These are phyloP conservation scores for Tetrao urogallus DNA, from an alignment of 2,113 vertebrate species.

Conservation along the genomic window DNA sequence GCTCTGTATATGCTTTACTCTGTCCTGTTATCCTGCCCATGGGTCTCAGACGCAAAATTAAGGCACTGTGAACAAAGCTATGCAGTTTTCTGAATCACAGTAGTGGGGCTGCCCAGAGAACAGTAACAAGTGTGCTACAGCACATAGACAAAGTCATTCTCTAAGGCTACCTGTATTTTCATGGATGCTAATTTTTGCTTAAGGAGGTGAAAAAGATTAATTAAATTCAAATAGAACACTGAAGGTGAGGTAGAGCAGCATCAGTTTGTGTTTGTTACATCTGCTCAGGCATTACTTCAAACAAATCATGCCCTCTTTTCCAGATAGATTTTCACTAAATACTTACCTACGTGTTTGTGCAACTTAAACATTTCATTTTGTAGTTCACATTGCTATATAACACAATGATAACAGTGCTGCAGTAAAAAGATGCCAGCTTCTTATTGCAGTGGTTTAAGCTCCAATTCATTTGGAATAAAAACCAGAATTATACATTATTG, in stretches of 20 bases:
- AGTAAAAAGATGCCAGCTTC: slow-evolving; percentile 23
- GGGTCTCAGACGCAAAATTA: not conserved
- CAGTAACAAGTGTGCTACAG: fast-evolving
- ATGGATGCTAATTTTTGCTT: not conserved
- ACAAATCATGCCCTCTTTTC: not conserved
- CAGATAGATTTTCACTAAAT: not conserved
- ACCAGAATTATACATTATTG: slow-evolving; percentile 43
- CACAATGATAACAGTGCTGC: not conserved
- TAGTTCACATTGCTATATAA: not conserved
- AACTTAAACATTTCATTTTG: slow-evolving; percentile 53
- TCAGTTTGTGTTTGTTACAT: not conserved
- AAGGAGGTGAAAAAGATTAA: slow-evolving; percentile 22
- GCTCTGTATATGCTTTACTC: not conserved
- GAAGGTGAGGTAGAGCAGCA: not conserved
- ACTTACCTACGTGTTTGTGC: not conserved
- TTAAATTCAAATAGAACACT: slow-evolving; percentile 24
- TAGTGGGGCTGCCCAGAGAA: not conserved
- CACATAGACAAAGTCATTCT: not conserved
- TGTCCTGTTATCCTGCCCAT: not conserved
- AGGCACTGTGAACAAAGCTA: not conserved
- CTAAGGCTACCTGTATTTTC: not conserved
- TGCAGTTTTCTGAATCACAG: not conserved
- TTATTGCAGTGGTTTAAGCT: slow-evolving; percentile 30
- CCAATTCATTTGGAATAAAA: slow-evolving; percentile 31
- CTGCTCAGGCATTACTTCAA: not conserved